A percentile compares a stretch with the other conserved stretches of the same genome.
These are phyloP conservation scores for Merops nubicus DNA, from an alignment of 2,113 vertebrate genomes.

Conservation along the genomic window DNA sequence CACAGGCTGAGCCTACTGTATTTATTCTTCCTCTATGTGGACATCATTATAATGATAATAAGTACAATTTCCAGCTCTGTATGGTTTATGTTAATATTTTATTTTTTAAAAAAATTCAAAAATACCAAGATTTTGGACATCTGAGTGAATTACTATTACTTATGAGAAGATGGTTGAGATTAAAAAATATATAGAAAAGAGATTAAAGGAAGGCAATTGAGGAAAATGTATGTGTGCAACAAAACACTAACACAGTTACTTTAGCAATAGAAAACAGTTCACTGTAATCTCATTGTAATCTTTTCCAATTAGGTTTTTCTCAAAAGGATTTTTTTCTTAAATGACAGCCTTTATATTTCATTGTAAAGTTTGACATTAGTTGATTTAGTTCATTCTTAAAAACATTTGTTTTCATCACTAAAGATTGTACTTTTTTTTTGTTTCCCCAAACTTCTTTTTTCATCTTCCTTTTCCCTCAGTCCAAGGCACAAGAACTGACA, in stretches of 20 bases:
- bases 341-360: neutral
- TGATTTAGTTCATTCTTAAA: neutral
- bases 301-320: neutral
- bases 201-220: neutral
- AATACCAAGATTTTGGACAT: neutral
- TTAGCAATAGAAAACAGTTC: neutral
- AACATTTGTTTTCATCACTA: neutral
- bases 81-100: neutral
- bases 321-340: neutral
- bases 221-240: neutral
- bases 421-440: too few relatives aligned
- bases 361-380: neutral
- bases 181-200: neutral
- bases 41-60: neutral
- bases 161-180: neutral
- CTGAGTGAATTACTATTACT: neutral
- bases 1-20: neutral
- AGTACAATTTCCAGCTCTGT: neutral
- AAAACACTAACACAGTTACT: neutral
- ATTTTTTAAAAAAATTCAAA: too few relatives aligned
- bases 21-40: neutral
- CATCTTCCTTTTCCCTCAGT: slow-evolving; percentile 72
- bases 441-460: neutral
- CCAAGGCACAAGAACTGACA: slow-evolving; percentile 95
- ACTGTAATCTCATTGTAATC: neutral